Conservation (phyloP, 2,797 vertebrate genomes). For the Pantherophis vulpinus region DNA sequence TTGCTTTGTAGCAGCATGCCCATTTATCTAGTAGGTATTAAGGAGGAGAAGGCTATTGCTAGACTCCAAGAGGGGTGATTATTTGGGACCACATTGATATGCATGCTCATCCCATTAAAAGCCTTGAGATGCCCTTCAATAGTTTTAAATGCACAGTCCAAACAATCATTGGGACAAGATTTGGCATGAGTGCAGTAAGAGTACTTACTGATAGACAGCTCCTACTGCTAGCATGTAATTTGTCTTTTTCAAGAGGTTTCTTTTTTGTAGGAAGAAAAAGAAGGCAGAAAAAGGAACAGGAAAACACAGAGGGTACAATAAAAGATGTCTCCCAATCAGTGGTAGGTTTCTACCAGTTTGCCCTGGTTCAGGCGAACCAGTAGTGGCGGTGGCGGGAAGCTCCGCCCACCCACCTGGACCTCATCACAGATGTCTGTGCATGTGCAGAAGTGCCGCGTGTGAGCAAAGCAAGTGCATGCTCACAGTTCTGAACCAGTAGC, state of each 20-base stretch:
- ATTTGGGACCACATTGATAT: neutral
- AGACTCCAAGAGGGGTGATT: neutral
- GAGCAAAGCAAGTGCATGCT: too few relatives aligned
- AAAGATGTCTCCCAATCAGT: neutral
- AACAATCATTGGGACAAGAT: neutral
- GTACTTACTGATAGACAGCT: neutral
- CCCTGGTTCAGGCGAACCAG: too few relatives aligned
- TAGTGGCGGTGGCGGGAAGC: too few relatives aligned
- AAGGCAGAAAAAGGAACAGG: neutral
- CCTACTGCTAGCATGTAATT: neutral
- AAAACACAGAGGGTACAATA: neutral
- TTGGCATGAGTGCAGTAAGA: neutral
- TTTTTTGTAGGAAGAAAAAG: neutral
- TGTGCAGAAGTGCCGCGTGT: fast-evolving
- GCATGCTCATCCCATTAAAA: neutral
- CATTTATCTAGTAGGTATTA: neutral
- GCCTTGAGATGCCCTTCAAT: neutral
- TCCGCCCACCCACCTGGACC: too few relatives aligned
- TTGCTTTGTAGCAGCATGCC: neutral
- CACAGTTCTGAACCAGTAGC: too few relatives aligned
- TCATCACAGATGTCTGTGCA: too few relatives aligned
- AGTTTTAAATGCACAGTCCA: neutral
- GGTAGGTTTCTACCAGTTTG: too few relatives aligned
- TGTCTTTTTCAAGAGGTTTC: neutral
- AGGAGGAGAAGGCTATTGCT: neutral